These are phyloP conservation scores for Carassius gibelio DNA, from an alignment of 2,113 vertebrate genomes.

Conservation along the genomic window DNA sequence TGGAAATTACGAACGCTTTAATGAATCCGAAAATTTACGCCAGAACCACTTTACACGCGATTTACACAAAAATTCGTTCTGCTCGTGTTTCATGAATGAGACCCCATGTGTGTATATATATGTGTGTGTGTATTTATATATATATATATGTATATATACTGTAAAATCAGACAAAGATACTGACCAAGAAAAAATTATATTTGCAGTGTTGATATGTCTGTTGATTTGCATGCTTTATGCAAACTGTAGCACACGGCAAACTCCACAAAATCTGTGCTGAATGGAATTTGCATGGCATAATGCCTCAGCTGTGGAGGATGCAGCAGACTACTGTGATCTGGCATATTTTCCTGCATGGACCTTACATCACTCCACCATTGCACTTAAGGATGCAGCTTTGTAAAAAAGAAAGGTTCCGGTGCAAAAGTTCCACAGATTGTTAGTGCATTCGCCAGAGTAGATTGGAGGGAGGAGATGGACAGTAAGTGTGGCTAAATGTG, in stretches of 20 bases:
- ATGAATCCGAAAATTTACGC: too few relatives aligned
- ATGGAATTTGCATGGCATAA: not conserved
- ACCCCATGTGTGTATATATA: too few relatives aligned
- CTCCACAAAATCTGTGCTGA: not conserved
- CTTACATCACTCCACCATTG: not conserved
- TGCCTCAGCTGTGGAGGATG: not conserved
- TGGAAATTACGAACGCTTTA: too few relatives aligned
- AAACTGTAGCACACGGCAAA: not conserved
- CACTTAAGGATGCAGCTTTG: not conserved
- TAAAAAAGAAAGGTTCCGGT: not conserved
- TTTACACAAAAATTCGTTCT: too few relatives aligned
- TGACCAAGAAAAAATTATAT: not conserved
- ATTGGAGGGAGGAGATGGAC: conserved; percentile 6
- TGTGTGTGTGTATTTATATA: too few relatives aligned
- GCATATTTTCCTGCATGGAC: not conserved
- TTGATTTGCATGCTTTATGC: not conserved
- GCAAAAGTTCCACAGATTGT: not conserved
- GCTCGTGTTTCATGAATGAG: too few relatives aligned
- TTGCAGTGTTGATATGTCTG: not conserved
- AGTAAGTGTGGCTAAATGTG: conserved; percentile 31
- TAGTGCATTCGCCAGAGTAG: not conserved
- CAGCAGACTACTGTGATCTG: not conserved
- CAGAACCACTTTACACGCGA: too few relatives aligned
- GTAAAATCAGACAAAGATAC: not conserved
- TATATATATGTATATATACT: not conserved